phyloP scores from a whole-genome alignment of 2,113 vertebrate species.

The Entomyzon cyanotis region DNA sequence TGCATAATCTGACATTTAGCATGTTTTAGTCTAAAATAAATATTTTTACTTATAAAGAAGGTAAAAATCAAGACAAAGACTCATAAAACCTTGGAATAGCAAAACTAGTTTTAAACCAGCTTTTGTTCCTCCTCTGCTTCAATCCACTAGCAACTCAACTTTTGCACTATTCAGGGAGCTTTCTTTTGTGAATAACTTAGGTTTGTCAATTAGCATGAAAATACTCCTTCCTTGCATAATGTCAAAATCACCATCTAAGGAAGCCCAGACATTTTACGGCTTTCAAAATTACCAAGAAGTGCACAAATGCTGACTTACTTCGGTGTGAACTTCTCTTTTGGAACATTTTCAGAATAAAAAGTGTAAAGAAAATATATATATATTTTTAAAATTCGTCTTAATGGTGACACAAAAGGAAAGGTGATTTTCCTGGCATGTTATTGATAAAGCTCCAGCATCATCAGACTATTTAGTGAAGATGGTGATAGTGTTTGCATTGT shows the following conservation, averaged over 20 bases:
- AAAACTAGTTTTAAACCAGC: background rate
- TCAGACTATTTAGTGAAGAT: background rate
- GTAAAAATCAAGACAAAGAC: slow-evolving; percentile 16
- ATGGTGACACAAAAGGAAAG: background rate
- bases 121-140: background rate
- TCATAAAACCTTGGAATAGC: background rate
- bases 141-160: slow-evolving; percentile 52
- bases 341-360: slow-evolving; percentile 23
- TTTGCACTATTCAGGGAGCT: slow-evolving; percentile 64
- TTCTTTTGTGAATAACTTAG: slow-evolving; percentile 60
- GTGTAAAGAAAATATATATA: background rate
- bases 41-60: slow-evolving; percentile 27
- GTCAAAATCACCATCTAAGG: slow-evolving; percentile 64
- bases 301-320: slow-evolving; percentile 18
- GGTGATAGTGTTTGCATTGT: background rate
- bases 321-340: slow-evolving; percentile 12
- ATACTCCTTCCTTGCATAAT: slow-evolving; percentile 52
- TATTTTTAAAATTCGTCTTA: background rate
- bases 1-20: slow-evolving; percentile 15
- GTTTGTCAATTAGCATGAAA: slow-evolving; percentile 74
- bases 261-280: slow-evolving; percentile 27
- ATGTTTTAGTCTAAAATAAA: slow-evolving; percentile 49
- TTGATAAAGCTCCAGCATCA: background rate
- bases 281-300: slow-evolving; percentile 50
- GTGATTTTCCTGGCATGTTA: background rate